Base-by-base conservation (phyloP, 2,113 vertebrate species). In the Chaenogobius annularis region DNA sequence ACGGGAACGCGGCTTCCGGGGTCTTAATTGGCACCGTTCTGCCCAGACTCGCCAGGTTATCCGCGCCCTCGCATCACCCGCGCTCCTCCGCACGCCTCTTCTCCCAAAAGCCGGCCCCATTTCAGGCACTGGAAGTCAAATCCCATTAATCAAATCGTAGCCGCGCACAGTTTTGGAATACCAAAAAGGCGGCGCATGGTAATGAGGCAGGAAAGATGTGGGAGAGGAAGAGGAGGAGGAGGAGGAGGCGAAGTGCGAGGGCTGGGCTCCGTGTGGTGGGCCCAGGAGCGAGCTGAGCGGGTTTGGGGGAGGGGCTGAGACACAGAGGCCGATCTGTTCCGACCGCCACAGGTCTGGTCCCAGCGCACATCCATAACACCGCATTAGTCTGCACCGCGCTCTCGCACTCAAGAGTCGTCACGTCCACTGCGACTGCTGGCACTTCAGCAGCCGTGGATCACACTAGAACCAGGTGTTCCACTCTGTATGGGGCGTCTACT, bases 91-190 rank as follows among this genome's bases (percentile, higher is more conserved):
- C 37, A 19, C 52, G 23, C 13, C 66, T 79, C 78, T 78, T 9
- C 37, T 40, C 37, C 77, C 55, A 69, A 83, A 80, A 81, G 66
- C 79, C 67, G 26, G 47, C 78, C 67, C 55, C 74, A 55, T 72
- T 83, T 73, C 75, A 86, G 71, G 66, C 40, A 58, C 79, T 77
- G 81, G 66, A 86, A 90, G 88, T 88, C 80, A 84, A 79, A 80
- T 84, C 85, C 84, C 79, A 90, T 90, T 88, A 86, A 90, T 90
- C 88, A 87, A 81, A 87, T 86, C 80, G 71, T 72, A 79, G 82
- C 67, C 0, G n/a, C 65, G 78, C 58, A 22, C 52, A 31, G 71
- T n/a, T 72, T 54, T 67, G 69, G 89, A 90, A 85, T 83, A 86
- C 71, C 70, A 84, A 85, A 10, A 72, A 87, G 77, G 50, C 15